Base-by-base conservation (phyloP, 2,888 invertebrate species). In the Hydropsyche betteni region DNA sequence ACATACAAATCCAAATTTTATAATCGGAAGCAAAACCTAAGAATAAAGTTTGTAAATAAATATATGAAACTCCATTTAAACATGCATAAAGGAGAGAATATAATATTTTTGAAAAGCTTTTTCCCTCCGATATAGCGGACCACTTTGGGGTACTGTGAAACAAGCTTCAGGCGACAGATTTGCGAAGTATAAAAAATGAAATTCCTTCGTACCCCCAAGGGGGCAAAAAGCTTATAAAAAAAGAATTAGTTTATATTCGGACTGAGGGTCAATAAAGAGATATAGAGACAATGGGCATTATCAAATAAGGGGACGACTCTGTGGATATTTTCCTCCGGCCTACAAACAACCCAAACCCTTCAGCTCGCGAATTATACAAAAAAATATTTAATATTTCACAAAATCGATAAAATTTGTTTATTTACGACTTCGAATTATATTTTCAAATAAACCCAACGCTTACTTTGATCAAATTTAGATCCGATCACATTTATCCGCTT, bases 161-260 rank as follows among this genome's bases (percentile, higher is more conserved):
- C 24, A 51, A 33, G 77, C 77, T 61, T 58, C 14, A 58, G 77
- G 77, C 69, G 68, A 75, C 77, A 77, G 75, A 77, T 77, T 72
- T 76, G 36, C 52, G 36, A 68, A 52, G 64, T 74, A 64, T 70
- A 77, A 76, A 74, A 73, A 70, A 52, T 1, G 72, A 44, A 74
- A 55, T 68, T 71, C 72, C 74, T 72, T 68, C 38, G 5, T 36
- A 64, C 34, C 14, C 34, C 53, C 44, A n/a, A 52, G 34, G 55
- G 69, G 38, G 33, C 10, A 16, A 16, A 36, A 44, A 72, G 61
- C n/a, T 34, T 52, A 72, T 72, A 72, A 72, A 72, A 70, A 58
- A 70, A 70, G 72, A 77, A 77, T 77, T 77, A 77, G 77, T 77
- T 77, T 77, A 77, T 75, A 72, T 58, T 61, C 64, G 73, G 76